Conservation (phyloP, 30 jellyfish, hydroid and myxozoan species). For the Sanderia malayensis region DNA sequence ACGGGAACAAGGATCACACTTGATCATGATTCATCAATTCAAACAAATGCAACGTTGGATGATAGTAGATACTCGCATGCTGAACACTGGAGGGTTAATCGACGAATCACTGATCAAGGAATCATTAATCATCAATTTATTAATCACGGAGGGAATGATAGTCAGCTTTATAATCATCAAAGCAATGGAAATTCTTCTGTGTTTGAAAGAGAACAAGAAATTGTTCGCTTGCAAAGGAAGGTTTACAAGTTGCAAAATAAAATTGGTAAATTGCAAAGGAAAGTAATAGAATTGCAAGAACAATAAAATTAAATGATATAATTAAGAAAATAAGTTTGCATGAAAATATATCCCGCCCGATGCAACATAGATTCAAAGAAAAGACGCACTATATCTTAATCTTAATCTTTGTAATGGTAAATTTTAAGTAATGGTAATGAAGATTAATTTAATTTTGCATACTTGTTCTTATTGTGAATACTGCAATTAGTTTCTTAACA, state of each 20-base stretch:
- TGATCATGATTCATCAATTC: constrained; percentile 57
- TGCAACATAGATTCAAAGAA: no score
- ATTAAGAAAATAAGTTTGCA: no score
- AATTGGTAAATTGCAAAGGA: constrained; percentile 40
- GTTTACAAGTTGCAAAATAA: constrained; percentile 46
- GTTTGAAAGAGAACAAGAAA: constrained; percentile 41
- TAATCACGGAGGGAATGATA: no score
- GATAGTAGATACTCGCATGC: constrained; percentile 53
- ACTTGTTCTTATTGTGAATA: neutral
- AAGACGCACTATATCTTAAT: no score
- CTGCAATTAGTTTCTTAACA: constrained; percentile 13
- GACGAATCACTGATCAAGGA: constrained; percentile 21
- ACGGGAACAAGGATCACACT: constrained; percentile 24
- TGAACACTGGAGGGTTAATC: constrained; percentile 15
- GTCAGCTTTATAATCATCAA: neutral
- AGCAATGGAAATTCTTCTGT: constrained; percentile 14
- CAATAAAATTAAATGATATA: neutral
- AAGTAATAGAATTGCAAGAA: constrained; percentile 32
- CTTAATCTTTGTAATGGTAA: no score
- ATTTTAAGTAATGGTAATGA: no score
- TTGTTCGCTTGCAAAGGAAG: constrained; percentile 47
- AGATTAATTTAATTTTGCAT: no score
- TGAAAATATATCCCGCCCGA: no score
- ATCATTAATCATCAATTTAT: neutral
- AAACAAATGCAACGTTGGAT: constrained; percentile 43